phyloP scores from a whole-genome alignment of 2,797 vertebrate species.

The Pygocentrus nattereri region DNA sequence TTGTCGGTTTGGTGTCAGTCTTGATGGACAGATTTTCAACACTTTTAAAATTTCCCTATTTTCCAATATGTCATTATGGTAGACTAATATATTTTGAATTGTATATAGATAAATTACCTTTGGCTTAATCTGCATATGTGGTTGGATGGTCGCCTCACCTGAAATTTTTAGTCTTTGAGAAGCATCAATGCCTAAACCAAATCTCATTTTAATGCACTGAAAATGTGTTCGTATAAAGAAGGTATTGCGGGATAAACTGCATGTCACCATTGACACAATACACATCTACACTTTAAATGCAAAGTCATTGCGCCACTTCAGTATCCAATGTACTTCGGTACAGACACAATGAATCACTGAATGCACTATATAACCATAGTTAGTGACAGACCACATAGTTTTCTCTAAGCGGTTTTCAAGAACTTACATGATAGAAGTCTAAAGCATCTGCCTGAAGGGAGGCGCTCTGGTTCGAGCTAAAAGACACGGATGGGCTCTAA shows the following conservation, averaged over 20 bases:
- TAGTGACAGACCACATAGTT: not conserved
- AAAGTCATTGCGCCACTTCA: not conserved
- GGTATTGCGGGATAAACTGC: not conserved
- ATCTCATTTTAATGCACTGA: too few species aligned
- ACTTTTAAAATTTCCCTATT: too few species aligned
- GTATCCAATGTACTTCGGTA: not conserved
- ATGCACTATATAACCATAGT: not conserved
- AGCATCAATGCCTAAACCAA: too few species aligned
- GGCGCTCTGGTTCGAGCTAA: not conserved
- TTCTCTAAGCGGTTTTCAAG: not conserved
- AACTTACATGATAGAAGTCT: too few species aligned
- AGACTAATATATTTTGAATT: too few species aligned
- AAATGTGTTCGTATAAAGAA: not conserved
- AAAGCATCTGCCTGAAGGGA: not conserved
- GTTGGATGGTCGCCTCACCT: too few species aligned
- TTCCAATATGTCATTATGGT: too few species aligned
- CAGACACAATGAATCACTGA: not conserved
- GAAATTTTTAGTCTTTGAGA: too few species aligned
- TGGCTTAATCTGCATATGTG: too few species aligned
- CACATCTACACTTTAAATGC: not conserved
- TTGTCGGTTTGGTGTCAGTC: too few species aligned
- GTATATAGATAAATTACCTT: too few species aligned
- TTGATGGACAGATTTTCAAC: too few species aligned
- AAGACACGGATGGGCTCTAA: constrained; percentile 1
- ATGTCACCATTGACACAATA: not conserved